Conservation (phyloP, 2,113 vertebrate genomes). For the Ascaphus truei region DNA sequence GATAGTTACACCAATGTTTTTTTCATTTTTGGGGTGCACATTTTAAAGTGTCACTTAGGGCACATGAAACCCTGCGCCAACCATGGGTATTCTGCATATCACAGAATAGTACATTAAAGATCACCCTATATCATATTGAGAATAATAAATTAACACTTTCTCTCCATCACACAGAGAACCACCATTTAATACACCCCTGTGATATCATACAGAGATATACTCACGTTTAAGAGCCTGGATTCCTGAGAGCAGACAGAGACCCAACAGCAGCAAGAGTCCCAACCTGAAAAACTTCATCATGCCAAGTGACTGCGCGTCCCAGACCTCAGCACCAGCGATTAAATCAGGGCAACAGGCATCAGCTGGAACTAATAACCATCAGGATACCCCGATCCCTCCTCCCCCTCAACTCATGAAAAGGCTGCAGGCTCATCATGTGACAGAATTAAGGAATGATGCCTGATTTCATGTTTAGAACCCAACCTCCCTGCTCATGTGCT, state of each 20-base stretch:
- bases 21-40: no score
- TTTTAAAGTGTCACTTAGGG: no score
- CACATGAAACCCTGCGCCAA: no score
- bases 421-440: conserved; percentile 71
- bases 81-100: no score
- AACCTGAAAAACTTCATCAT: conserved; percentile 46
- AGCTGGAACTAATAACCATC: not conserved
- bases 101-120: no score
- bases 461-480: conserved; percentile 61
- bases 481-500: conserved; percentile 64
- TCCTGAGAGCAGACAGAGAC: conserved; percentile 46
- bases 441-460: conserved; percentile 63
- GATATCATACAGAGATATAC: conserved; percentile 34
- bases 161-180: no score
- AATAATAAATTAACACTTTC: no score
- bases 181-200: no score
- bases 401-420: conserved; percentile 51
- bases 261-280: conserved; percentile 1
- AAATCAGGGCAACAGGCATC: not conserved
- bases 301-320: not conserved
- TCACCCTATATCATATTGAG: no score
- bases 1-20: no score
- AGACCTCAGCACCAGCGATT: not conserved
- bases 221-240: conserved; percentile 54
- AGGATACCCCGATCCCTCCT: conserved; percentile 32